Evolutionary conservation across 2,888 invertebrate species (phyloP).

Genomic region (Uropetala carovei): DNA sequence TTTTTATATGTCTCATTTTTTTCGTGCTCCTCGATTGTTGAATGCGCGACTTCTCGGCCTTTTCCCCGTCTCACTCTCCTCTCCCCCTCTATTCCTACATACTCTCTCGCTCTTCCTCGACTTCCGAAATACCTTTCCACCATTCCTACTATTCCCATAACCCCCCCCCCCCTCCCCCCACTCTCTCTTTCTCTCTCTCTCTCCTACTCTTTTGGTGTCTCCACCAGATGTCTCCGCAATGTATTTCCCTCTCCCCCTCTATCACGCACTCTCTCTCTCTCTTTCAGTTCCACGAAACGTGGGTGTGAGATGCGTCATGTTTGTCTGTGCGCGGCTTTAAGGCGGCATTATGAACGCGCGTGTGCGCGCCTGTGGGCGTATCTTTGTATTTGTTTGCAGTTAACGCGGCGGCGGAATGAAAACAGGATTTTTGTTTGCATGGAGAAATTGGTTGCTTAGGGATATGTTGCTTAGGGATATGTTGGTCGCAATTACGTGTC

Average conservation of each 20-base stretch:
- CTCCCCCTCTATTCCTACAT: not conserved
- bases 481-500: not conserved
- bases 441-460: too few species aligned
- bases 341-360: not conserved
- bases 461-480: too few species aligned
- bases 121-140: too few species aligned
- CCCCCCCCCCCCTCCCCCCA: not conserved
- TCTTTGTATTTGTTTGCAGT: not conserved
- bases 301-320: not conserved
- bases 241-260: not conserved
- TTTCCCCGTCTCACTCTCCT: not conserved
- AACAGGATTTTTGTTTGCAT: too few species aligned
- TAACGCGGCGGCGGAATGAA: too few species aligned
- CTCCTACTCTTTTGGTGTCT: not conserved
- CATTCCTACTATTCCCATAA: too few species aligned
- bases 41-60: not conserved
- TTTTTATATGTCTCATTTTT: constrained; percentile 20
- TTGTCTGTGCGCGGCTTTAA: not conserved
- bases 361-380: not conserved
- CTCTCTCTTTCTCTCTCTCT: not conserved
- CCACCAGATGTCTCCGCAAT: not conserved
- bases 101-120: not conserved
- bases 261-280: not conserved
- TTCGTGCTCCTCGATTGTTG: not conserved
- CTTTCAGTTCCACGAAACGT: not conserved